Evolutionary conservation across 2,888 invertebrate genomes (phyloP).

Genomic region (Amphipoea lucens): DNA sequence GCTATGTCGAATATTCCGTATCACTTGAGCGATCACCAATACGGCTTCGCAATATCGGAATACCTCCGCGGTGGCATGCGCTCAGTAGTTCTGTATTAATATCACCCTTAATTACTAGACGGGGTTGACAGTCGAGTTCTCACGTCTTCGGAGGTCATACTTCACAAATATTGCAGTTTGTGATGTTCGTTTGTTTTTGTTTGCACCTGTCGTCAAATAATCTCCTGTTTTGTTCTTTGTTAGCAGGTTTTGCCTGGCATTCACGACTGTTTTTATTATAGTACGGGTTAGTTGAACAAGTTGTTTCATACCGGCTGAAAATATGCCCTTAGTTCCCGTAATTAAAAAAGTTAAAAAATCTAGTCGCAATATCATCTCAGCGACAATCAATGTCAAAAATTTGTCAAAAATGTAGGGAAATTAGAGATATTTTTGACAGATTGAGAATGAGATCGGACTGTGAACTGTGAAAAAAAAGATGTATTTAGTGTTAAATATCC

Average conservation of each 20-base stretch:
- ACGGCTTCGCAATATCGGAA: constrained; percentile 76
- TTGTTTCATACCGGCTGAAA: background rate
- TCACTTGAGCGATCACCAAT: constrained; percentile 77
- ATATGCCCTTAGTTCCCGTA: background rate
- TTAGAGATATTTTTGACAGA: background rate
- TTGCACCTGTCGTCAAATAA: background rate
- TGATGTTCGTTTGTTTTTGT: constrained; percentile 11
- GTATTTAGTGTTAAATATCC: too few species aligned
- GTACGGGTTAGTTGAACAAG: too few species aligned
- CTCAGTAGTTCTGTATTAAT: constrained; percentile 79
- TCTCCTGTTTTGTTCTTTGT: background rate
- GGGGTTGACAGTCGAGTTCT: constrained; percentile 54
- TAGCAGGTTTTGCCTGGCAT: constrained; percentile 1
- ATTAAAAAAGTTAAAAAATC: too few species aligned
- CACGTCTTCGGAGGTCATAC: constrained; percentile 34
- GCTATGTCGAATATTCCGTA: constrained; percentile 80
- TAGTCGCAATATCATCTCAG: too few species aligned
- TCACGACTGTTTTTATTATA: background rate
- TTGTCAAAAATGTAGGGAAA: background rate
- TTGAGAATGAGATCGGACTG: background rate
- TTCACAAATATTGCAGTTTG: constrained; percentile 43
- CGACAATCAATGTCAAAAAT: background rate
- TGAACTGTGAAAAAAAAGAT: too few species aligned
- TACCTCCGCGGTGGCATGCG: constrained; percentile 78
- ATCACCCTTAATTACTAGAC: constrained; percentile 77